Conservation (phyloP, 2,113 vertebrate genomes). For the Corydoras maculifer region DNA sequence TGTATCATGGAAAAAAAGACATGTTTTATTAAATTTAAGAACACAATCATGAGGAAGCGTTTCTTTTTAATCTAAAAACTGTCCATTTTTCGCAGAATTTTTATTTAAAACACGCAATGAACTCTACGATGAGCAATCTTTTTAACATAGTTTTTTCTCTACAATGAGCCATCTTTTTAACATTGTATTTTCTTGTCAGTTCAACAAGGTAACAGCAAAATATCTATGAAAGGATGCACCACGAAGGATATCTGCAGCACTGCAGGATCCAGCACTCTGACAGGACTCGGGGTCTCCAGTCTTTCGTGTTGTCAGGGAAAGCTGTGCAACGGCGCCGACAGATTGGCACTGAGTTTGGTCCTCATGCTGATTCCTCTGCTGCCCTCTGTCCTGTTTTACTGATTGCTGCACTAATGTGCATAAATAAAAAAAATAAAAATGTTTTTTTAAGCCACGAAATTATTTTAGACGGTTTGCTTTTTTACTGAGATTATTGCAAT, state of each 20-base stretch:
- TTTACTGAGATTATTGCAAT: too few species aligned
- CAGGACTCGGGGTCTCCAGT: neutral
- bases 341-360: constrained; percentile 31
- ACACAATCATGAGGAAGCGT: too few species aligned
- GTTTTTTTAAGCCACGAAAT: too few species aligned
- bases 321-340: constrained; percentile 32
- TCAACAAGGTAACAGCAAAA: fast-evolving
- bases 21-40: too few species aligned
- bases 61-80: too few species aligned
- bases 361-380: constrained; percentile 42
- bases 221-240: constrained; percentile 45
- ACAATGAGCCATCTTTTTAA: neutral
- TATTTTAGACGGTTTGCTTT: too few species aligned
- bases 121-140: neutral
- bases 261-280: too few species aligned
- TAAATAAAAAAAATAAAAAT: too few species aligned
- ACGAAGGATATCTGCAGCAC: constrained; percentile 35
- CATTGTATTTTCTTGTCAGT: constrained; percentile 10
- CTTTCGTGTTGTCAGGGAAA: neutral
- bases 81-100: too few species aligned
- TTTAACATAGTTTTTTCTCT: neutral
- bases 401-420: neutral
- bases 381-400: constrained; percentile 33
- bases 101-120: neutral
- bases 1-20: too few species aligned